These are phyloP conservation scores for Callospermophilus lateralis DNA, from an alignment of 2,113 vertebrate species.

Conservation along the genomic window DNA sequence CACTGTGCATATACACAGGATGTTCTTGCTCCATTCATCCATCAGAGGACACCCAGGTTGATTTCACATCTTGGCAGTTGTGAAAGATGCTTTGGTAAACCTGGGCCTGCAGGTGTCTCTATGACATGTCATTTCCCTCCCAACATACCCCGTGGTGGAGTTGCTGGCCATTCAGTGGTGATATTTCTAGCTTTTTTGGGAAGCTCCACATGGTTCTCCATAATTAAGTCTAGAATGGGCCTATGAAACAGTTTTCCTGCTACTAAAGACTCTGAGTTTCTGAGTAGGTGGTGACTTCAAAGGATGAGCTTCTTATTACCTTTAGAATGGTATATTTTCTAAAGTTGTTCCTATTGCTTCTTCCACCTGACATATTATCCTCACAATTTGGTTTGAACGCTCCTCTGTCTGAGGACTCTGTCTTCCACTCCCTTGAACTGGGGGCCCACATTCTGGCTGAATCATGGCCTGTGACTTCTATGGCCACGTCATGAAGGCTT, in stretches of 20 bases:
- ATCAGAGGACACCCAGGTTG: no score
- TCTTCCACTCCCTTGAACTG: not conserved
- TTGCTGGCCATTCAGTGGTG: accelerated
- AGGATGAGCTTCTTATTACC: not conserved
- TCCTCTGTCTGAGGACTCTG: not conserved
- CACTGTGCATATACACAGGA: no score
- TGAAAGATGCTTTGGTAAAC: accelerated
- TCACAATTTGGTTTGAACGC: not conserved
- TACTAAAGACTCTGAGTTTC: not conserved
- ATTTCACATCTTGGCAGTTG: accelerated
- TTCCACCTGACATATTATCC: accelerated
- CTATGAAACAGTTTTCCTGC: no score
- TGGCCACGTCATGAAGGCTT: not conserved
- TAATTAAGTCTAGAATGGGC: no score
- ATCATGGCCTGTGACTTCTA: not conserved
- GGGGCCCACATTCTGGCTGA: not conserved
- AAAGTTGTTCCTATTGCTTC: not conserved
- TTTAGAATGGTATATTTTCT: not conserved
- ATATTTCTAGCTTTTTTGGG: not conserved
- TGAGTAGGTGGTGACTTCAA: no score
- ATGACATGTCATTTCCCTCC: accelerated
- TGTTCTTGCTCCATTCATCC: no score
- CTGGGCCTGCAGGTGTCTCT: not conserved
- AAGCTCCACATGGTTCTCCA: no score
- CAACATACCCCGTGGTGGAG: not conserved